Evolutionary conservation across 2,113 vertebrate species (phyloP).

Genomic region (Illadopsis cleaveri): DNA sequence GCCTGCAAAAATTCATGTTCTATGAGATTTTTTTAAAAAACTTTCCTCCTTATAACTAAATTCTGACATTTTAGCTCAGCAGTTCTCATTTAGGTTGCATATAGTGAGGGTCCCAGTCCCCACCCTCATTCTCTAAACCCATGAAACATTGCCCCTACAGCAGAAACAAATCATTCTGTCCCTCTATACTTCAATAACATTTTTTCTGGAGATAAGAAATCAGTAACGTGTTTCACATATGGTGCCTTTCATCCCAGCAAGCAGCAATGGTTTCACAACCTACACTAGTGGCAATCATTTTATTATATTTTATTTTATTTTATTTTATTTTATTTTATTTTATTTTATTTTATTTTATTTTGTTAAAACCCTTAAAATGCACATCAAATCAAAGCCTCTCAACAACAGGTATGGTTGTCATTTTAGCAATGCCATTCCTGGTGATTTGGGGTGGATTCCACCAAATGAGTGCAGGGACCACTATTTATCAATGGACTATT

Average conservation of each 20-base stretch:
- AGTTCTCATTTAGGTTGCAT: fast-evolving
- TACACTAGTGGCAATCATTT: background rate
- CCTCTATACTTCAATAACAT: background rate
- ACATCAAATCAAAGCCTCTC: background rate
- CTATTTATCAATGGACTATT: background rate
- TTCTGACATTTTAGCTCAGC: background rate
- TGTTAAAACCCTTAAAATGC: background rate
- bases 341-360: background rate
- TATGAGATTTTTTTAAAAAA: background rate
- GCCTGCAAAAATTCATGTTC: background rate
- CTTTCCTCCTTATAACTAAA: background rate
- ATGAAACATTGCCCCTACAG: background rate
- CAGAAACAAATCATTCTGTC: background rate
- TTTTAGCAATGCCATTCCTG: background rate
- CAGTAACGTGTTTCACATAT: background rate
- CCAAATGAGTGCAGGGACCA: background rate
- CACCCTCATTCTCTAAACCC: background rate
- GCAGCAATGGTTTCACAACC: background rate
- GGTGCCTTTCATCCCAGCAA: background rate
- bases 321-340: background rate
- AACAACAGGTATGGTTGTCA: background rate
- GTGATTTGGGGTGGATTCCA: background rate
- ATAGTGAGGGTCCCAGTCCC: background rate
- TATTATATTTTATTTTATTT: background rate
- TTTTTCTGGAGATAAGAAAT: background rate